A percentile compares a stretch with the other conserved stretches of the same genome.
Conservation (phyloP, 2,888 invertebrate species). For the Palloptera scutellata region DNA sequence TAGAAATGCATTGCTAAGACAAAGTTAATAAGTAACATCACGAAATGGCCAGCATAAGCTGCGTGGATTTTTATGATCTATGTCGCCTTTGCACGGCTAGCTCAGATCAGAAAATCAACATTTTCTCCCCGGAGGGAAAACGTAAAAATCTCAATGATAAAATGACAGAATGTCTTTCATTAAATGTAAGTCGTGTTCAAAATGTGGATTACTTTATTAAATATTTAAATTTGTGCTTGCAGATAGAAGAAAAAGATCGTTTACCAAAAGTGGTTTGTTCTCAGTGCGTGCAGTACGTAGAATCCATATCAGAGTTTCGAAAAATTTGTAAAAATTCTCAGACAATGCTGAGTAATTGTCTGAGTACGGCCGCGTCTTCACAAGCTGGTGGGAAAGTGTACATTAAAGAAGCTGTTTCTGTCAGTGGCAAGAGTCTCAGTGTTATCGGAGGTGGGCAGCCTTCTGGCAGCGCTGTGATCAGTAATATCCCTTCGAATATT, state of each 20-base stretch:
- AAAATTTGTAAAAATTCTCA: slow-evolving; percentile 73
- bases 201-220: not conserved
- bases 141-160: slow-evolving; percentile 72
- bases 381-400: slow-evolving; percentile 72
- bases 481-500: no score
- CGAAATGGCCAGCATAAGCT: slow-evolving; percentile 69
- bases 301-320: slow-evolving; percentile 71
- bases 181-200: slow-evolving; percentile 33
- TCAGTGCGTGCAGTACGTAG: slow-evolving; percentile 71
- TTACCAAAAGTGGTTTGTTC: slow-evolving; percentile 75
- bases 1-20: not conserved
- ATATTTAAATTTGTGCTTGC: not conserved
- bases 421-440: slow-evolving; percentile 51
- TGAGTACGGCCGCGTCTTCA: slow-evolving; percentile 69
- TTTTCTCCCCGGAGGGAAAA: slow-evolving; percentile 73
- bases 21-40: not conserved
- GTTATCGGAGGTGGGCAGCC: slow-evolving; percentile 43
- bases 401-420: slow-evolving; percentile 66
- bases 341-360: slow-evolving; percentile 73
- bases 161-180: slow-evolving; percentile 71
- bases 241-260: slow-evolving; percentile 75
- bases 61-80: slow-evolving; percentile 76
- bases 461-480: no score
- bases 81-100: slow-evolving; percentile 75
- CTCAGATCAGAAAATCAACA: slow-evolving; percentile 70